A percentile compares a stretch with the other conserved stretches of the same genome.
These are phyloP conservation scores for Plagodis dolabraria DNA, from an alignment of 2,888 invertebrate genomes.

Conservation along the genomic window DNA sequence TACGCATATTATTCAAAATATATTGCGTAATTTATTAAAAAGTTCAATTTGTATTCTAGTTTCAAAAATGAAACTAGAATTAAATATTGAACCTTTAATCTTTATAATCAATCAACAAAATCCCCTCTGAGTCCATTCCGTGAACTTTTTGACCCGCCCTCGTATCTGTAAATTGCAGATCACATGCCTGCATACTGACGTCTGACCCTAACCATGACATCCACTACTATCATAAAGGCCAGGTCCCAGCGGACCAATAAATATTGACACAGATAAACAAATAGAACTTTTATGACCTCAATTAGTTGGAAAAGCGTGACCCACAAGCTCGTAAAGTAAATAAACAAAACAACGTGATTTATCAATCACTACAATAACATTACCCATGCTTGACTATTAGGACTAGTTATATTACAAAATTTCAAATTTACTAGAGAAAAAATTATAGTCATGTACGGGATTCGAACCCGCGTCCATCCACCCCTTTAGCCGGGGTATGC, in stretches of 20 bases:
- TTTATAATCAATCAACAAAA: no score
- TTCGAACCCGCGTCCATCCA: no score
- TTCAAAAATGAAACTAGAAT: no score
- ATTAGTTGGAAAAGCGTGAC: constrained; percentile 3
- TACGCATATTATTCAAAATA: no score
- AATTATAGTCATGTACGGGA: no score
- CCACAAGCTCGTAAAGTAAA: constrained; percentile 13
- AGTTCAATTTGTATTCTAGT: no score
- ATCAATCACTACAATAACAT: neutral
- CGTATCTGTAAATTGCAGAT: neutral
- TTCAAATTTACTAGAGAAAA: no score
- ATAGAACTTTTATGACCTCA: constrained; percentile 12
- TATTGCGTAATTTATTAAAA: no score
- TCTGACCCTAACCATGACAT: neutral
- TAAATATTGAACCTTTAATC: no score
- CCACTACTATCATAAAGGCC: neutral
- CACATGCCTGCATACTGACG: neutral
- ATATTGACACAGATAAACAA: constrained; percentile 7
- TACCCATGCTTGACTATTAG: neutral
- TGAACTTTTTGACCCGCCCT: no score
- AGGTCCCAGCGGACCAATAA: neutral
- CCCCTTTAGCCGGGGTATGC: no score
- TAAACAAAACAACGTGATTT: constrained; percentile 17
- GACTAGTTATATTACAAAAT: neutral
- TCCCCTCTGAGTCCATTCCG: no score